phyloP scores from a whole-genome alignment of 2,888 invertebrate species.

The Apoderus coryli region DNA sequence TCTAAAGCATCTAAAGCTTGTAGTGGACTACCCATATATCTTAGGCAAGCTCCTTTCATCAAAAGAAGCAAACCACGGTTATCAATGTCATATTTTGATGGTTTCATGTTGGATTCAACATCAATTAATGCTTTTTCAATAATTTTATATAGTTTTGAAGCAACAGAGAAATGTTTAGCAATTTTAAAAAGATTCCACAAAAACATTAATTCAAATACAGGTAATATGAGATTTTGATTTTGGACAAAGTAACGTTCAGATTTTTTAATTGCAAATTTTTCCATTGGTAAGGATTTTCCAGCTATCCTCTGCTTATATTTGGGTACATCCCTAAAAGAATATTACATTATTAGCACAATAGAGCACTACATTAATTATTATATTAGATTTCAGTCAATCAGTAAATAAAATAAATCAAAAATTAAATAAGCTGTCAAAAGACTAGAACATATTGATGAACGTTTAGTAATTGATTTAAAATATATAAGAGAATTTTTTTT shows the following conservation, averaged over 20 bases:
- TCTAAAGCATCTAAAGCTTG: constrained; percentile 64
- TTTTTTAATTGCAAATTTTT: constrained; percentile 87
- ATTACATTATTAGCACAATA: too few species aligned
- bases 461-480: too few species aligned
- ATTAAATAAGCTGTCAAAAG: too few species aligned
- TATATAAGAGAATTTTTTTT: too few species aligned
- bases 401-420: too few species aligned
- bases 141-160: constrained; percentile 46
- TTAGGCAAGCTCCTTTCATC: constrained; percentile 70
- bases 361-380: too few species aligned
- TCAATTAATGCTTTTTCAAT: constrained; percentile 38
- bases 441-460: too few species aligned
- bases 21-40: constrained; percentile 60
- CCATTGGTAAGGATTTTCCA: constrained; percentile 93
- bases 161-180: constrained; percentile 50
- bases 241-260: constrained; percentile 66
- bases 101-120: constrained; percentile 24
- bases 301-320: constrained; percentile 78
- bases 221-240: constrained; percentile 57
- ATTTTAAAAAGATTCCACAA: constrained; percentile 87
- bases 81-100: constrained; percentile 45
- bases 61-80: constrained; percentile 61
- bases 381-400: too few species aligned
- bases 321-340: constrained; percentile 53
- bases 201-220: constrained; percentile 77